Conservation (phyloP, 2,113 vertebrate genomes). For the Grallaria varia region DNA sequence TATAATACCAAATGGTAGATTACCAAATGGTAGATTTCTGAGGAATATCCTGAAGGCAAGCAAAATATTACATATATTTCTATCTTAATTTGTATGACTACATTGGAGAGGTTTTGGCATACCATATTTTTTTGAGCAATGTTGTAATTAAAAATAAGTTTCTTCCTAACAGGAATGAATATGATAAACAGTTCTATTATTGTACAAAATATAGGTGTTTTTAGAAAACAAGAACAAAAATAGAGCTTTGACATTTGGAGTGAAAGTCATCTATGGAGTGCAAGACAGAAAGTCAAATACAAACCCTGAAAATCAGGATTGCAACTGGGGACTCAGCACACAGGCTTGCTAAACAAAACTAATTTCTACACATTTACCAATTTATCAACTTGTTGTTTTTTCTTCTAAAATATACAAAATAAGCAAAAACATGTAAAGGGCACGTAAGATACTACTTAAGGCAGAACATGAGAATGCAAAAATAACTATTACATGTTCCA, state of each 20-base stretch:
- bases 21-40: not conserved
- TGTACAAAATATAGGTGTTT: not conserved
- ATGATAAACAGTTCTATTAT: not conserved
- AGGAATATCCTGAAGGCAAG: not conserved
- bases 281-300: not conserved
- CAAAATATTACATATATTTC: not conserved
- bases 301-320: not conserved
- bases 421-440: not conserved
- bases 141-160: not conserved
- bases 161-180: not conserved
- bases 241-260: not conserved
- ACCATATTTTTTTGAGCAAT: not conserved
- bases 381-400: not conserved
- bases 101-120: not conserved
- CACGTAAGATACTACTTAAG: not conserved
- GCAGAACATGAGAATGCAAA: slow-evolving; percentile 32
- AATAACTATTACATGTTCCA: not conserved
- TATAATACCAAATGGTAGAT: not conserved
- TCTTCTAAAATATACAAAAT: not conserved
- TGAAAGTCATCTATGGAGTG: not conserved
- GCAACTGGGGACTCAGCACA: rapidly evolving
- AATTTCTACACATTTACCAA: not conserved
- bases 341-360: not conserved
- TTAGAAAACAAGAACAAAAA: not conserved
- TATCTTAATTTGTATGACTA: not conserved